These are phyloP conservation scores for Apistogramma diplotaenia DNA, from an alignment of 2,113 vertebrate species.

Conservation along the genomic window DNA sequence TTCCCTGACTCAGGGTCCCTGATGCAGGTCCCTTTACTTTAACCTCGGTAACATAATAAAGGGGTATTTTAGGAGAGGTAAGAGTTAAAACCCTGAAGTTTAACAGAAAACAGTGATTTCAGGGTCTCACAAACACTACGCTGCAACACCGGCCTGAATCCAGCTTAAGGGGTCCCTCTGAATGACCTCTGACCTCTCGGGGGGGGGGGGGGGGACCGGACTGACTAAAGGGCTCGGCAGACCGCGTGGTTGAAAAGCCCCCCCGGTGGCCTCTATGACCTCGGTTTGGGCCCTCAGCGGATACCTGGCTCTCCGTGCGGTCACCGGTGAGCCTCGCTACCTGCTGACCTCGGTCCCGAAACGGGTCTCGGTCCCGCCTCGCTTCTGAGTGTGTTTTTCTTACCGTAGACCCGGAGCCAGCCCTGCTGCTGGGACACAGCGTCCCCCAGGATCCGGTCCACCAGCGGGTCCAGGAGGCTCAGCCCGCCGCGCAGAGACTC, in stretches of 20 bases:
- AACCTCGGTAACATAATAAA: no score
- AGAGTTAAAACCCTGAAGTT: background rate
- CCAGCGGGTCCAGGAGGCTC: constrained; percentile 72
- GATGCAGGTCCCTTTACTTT: no score
- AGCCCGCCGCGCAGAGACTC: constrained; percentile 75
- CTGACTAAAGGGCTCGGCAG: background rate
- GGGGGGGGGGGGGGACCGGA: no score
- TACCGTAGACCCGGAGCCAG: constrained; percentile 91
- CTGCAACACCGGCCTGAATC: no score
- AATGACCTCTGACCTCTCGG: background rate
- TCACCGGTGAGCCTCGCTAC: background rate
- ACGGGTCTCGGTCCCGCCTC: background rate
- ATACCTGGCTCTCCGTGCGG: background rate
- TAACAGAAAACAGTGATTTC: background rate
- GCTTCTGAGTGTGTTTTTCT: constrained; percentile 33
- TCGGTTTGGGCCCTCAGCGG: background rate
- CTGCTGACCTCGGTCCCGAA: background rate
- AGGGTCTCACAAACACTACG: background rate
- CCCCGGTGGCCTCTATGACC: background rate
- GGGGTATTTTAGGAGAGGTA: background rate
- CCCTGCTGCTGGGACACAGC: constrained; percentile 90
- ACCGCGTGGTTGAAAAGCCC: background rate
- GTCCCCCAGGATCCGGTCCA: constrained; percentile 86
- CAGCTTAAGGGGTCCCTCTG: background rate
- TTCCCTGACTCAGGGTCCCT: no score